phyloP scores from a whole-genome alignment of 2,888 invertebrate species.

The Ichneumoninae sp. region DNA sequence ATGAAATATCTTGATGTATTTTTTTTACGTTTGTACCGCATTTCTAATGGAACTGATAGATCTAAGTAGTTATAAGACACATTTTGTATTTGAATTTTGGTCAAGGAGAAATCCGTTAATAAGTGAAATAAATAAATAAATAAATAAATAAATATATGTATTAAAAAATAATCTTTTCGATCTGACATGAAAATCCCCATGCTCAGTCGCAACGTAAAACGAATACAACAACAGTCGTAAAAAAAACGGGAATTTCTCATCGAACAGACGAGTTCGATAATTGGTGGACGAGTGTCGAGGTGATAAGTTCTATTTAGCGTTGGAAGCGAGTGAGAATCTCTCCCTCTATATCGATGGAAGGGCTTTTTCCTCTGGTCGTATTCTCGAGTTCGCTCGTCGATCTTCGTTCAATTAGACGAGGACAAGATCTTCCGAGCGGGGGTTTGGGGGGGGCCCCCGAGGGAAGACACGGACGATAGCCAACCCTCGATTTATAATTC shows the following conservation, averaged over 20 bases:
- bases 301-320: constrained; percentile 32
- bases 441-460: constrained; percentile 2
- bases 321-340: constrained; percentile 8
- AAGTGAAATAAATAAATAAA: too few relatives aligned
- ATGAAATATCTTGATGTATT: too few relatives aligned
- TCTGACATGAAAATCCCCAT: neutral
- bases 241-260: neutral
- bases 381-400: constrained; percentile 53
- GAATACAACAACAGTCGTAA: neutral
- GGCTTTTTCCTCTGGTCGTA: constrained; percentile 7
- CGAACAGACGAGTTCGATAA: constrained; percentile 46
- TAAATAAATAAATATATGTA: too few relatives aligned
- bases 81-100: too few relatives aligned
- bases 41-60: too few relatives aligned
- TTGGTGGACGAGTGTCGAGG: constrained; percentile 48
- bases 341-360: neutral
- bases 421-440: constrained; percentile 48
- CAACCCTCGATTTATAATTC: constrained; percentile 62
- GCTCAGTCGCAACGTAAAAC: neutral
- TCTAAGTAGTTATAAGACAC: too few relatives aligned
- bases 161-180: too few relatives aligned
- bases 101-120: too few relatives aligned
- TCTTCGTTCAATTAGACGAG: constrained; percentile 64
- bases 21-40: too few relatives aligned
- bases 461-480: constrained; percentile 32